Base-by-base conservation (phyloP, 1,140 invertebrate species). In the Maniola jurtina region DNA sequence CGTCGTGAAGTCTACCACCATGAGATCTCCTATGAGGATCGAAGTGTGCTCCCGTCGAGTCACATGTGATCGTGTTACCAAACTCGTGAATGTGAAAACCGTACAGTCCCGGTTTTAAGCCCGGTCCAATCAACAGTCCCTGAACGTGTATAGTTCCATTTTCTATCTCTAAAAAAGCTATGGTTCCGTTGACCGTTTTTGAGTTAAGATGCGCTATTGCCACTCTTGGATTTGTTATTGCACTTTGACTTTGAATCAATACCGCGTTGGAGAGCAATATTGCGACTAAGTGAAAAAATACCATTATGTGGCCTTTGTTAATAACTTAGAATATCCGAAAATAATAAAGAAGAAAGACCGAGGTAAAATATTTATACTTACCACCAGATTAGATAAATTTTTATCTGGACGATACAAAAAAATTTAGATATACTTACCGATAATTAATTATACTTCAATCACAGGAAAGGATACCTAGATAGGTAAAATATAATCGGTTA, bases 21-120 rank as follows among this genome's bases (percentile, higher is more conserved):
- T 89, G 85, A 0, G 57, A 70, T n/a, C 60, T 70, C 2, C 45
- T 75, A 6, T 84, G 78, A 2, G 95, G 96, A 88, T 97, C 96
- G 83, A 94, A 97, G 79, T 97, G 96, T 2, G 89, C 88, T 0
- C 93, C 95, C 6, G 95, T 91, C 0, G 92, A 92, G 8, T 78
- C 77, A 79, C 95, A 96, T 61, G 94, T 92, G 36, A 88, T 93
- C 10, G 94, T 84, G 78, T 97, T 95, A 16, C 96, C 96, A 75
- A 94, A 93, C 77, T 96, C 93, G 81, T 98, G 97, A 7, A 98
- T 89, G 77, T 98, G 97, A 83, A 98, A 97, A 2, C 97, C 97
- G 79, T 96, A 94, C 5, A 84, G 79, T 13, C 92, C 92, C 40
- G 89, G 85, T 2, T 84, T 86, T 2, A 98, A 88, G 9, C 96